Conservation (phyloP, 1,140 invertebrate genomes). For the Zaprionus taronus region DNA sequence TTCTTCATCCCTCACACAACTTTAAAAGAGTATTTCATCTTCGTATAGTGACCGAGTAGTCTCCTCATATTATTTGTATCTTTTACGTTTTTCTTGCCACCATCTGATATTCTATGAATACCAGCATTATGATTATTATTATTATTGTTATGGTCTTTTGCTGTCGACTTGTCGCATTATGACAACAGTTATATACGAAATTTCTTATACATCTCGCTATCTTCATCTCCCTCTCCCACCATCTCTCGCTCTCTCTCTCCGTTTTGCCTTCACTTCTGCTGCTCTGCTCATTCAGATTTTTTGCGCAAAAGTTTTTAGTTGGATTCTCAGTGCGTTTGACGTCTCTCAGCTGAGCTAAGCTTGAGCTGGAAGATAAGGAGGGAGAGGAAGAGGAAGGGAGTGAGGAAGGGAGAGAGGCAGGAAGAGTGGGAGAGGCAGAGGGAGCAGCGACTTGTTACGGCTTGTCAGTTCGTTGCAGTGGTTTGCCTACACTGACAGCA, state of each 20-base stretch:
- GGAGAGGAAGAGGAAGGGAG: no score
- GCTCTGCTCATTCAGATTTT: constrained; percentile 13
- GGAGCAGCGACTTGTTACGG: constrained; percentile 2
- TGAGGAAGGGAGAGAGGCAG: background rate
- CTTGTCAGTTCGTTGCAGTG: constrained; percentile 5
- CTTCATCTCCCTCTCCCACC: background rate
- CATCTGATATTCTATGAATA: constrained; percentile 10
- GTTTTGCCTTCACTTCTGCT: background rate
- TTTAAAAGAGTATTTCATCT: background rate
- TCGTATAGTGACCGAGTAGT: background rate
- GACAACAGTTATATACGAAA: constrained; percentile 11
- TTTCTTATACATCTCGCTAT: background rate
- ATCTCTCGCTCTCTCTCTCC: background rate
- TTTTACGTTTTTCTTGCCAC: background rate
- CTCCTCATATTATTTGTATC: background rate
- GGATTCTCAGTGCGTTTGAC: constrained; percentile 15
- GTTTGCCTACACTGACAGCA: background rate
- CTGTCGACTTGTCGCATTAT: constrained; percentile 35
- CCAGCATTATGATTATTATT: constrained; percentile 28
- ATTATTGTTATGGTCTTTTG: constrained; percentile 31
- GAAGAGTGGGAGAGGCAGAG: no score
- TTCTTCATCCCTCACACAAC: no score
- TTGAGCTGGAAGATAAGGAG: background rate
- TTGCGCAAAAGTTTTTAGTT: constrained; percentile 22
- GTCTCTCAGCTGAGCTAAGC: background rate